phyloP scores from a whole-genome alignment of 2,113 vertebrate genomes.

The Tamias sibiricus region DNA sequence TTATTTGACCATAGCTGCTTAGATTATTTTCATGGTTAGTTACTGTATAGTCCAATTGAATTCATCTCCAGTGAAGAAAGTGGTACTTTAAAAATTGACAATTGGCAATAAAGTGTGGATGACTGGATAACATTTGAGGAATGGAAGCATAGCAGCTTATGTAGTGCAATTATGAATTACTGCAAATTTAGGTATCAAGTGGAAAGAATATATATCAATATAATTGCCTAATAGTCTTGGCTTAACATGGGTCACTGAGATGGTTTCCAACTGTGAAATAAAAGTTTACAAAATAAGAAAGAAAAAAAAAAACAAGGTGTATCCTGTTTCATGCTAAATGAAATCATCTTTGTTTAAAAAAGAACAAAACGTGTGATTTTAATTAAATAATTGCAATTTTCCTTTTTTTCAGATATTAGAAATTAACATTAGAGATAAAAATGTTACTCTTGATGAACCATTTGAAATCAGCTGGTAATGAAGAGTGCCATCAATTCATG shows the following conservation, averaged over 20 bases:
- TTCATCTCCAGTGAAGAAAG: not conserved
- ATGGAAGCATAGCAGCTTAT: not conserved
- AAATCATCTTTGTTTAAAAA: not conserved
- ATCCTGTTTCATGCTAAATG: not conserved
- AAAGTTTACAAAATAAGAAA: constrained; percentile 40
- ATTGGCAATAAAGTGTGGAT: not conserved
- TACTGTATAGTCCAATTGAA: not conserved
- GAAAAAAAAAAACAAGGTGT: not conserved
- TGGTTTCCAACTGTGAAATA: not conserved
- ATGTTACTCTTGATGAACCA: constrained; percentile 54
- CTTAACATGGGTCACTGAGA: not conserved
- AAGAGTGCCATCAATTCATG: not conserved
- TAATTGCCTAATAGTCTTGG: not conserved
- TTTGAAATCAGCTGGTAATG: constrained; percentile 70
- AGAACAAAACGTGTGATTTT: not conserved
- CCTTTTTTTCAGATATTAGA: constrained; percentile 54
- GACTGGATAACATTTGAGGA: not conserved
- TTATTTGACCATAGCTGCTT: not conserved
- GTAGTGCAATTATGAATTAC: not conserved
- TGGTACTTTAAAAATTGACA: not conserved
- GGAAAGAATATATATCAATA: not conserved
- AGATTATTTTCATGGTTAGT: not conserved
- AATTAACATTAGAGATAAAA: not conserved
- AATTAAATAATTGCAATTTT: not conserved
- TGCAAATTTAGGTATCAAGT: not conserved